These are phyloP conservation scores for Orthosia incerta DNA, from an alignment of 2,888 invertebrate species.

Conservation along the genomic window DNA sequence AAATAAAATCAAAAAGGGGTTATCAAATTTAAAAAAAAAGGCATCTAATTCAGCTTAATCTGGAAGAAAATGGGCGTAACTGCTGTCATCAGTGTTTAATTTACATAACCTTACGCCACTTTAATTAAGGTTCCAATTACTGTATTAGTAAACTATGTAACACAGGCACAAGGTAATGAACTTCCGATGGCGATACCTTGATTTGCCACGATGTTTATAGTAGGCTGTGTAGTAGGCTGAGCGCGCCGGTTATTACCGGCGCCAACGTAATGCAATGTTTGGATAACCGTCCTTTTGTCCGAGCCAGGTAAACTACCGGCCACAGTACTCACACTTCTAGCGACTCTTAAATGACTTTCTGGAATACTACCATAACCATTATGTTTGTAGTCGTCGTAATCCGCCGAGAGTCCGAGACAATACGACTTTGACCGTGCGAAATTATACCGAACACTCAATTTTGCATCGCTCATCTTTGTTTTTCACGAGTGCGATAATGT, in stretches of 20 bases:
- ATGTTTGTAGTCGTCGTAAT: constrained; percentile 7
- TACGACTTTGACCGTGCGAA: constrained; percentile 5
- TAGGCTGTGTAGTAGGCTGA: neutral
- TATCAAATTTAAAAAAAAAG: neutral
- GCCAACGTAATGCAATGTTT: constrained; percentile 25
- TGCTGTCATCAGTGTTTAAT: neutral
- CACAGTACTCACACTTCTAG: constrained; percentile 36
- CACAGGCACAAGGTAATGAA: constrained; percentile 10
- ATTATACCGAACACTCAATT: constrained; percentile 20
- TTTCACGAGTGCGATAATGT: constrained; percentile 2
- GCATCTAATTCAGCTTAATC: neutral
- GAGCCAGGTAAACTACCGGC: constrained; percentile 43
- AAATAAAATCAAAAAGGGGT: neutral
- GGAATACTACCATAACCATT: constrained; percentile 42
- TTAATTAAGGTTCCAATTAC: constrained; percentile 1
- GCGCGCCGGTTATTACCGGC: neutral
- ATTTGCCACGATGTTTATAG: constrained; percentile 12
- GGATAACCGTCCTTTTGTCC: constrained; percentile 45
- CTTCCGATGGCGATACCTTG: constrained; percentile 23
- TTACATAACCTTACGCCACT: constrained; percentile 5
- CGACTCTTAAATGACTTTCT: constrained; percentile 44
- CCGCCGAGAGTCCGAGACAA: constrained; percentile 9
- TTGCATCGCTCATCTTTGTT: neutral
- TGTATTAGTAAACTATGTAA: neutral
- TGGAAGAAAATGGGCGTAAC: neutral